A percentile compares a stretch with the other conserved stretches of the same genome.
Evolutionary conservation across 2,797 vertebrate genomes (phyloP).

Genomic region (Oreochromis grahami): DNA sequence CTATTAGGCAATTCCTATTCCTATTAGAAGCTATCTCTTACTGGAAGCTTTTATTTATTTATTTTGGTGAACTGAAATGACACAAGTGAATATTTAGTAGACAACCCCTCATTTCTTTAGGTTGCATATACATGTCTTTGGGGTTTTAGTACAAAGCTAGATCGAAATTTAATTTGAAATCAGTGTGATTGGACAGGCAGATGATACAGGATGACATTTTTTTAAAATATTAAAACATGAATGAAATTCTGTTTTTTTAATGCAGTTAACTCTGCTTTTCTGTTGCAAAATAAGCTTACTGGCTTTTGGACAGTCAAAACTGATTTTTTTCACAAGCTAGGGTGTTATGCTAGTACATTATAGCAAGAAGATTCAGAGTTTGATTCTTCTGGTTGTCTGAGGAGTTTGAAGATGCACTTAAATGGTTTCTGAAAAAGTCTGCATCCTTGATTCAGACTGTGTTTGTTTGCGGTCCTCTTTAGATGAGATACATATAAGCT

Average conservation of each 20-base stretch:
- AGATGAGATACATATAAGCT: background rate
- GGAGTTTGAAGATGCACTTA: background rate
- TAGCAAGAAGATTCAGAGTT: background rate
- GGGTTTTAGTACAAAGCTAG: background rate
- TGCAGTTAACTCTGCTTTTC: background rate
- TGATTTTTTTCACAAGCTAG: background rate
- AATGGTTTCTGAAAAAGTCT: background rate
- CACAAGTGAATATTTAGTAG: accelerated
- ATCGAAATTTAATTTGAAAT: accelerated
- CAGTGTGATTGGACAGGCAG: background rate
- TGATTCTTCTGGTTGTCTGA: background rate
- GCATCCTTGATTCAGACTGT: accelerated
- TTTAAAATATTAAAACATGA: background rate
- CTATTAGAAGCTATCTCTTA: background rate
- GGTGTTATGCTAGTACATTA: background rate
- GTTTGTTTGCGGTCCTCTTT: background rate
- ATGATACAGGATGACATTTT: background rate
- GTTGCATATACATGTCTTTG: background rate
- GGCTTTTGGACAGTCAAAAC: background rate
- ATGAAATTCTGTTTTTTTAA: background rate
- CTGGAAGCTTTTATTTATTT: background rate
- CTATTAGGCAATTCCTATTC: background rate
- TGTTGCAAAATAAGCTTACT: background rate
- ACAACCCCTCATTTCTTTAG: background rate
- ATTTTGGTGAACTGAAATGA: background rate